A percentile compares a stretch with the other conserved stretches of the same genome.
Evolutionary conservation across 2,888 invertebrate species (phyloP).

Genomic region (Heliothis peltigera): DNA sequence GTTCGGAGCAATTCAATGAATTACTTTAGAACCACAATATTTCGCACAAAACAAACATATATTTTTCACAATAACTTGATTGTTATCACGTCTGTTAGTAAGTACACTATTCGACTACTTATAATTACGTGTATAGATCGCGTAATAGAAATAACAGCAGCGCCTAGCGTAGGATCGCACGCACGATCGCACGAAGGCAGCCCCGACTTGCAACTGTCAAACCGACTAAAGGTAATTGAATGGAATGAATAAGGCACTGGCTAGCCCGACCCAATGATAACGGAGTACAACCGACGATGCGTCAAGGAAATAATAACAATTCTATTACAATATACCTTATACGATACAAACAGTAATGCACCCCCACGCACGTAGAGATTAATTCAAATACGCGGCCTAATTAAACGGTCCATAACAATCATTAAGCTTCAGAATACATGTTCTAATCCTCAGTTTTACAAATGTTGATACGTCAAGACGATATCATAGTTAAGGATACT

Average conservation of each 20-base stretch:
- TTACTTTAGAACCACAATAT: constrained; percentile 6
- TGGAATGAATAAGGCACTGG: constrained; percentile 46
- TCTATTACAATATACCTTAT: neutral
- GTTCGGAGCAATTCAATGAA: constrained; percentile 21
- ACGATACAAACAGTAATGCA: neutral
- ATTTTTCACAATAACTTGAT: constrained; percentile 25
- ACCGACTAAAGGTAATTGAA: constrained; percentile 58
- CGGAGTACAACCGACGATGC: constrained; percentile 22
- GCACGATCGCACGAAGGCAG: constrained; percentile 76
- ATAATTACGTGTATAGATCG: constrained; percentile 26
- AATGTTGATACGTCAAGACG: too few relatives aligned
- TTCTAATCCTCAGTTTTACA: too few relatives aligned
- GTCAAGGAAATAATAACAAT: constrained; percentile 20
- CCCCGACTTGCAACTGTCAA: constrained; percentile 71
- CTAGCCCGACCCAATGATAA: constrained; percentile 33
- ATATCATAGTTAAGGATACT: too few relatives aligned
- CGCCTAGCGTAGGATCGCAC: constrained; percentile 57
- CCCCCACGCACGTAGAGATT: too few relatives aligned
- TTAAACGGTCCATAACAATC: too few relatives aligned
- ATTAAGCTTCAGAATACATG: too few relatives aligned
- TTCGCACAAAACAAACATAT: constrained; percentile 18
- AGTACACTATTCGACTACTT: constrained; percentile 17
- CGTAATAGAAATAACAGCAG: constrained; percentile 43
- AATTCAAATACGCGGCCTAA: too few relatives aligned
- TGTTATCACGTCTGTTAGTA: constrained; percentile 24